Conservation (phyloP, 2,797 vertebrate genomes). For the Mormyrops attenuatus region DNA sequence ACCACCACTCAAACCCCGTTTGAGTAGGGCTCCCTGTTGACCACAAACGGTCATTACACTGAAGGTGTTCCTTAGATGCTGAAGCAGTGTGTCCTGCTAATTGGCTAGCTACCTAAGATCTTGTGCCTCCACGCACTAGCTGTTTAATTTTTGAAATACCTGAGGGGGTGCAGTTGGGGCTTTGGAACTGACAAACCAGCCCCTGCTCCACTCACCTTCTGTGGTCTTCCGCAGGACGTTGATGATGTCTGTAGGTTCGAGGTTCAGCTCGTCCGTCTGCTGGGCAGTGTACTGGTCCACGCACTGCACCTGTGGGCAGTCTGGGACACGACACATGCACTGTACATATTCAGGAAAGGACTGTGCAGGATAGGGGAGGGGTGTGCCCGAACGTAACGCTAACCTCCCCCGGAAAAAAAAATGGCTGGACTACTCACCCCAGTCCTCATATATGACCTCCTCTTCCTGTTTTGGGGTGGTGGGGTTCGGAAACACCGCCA, state of each 20-base stretch:
- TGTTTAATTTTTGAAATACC: neutral
- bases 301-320: slow-evolving; percentile 82
- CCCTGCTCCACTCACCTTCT: slow-evolving; percentile 61
- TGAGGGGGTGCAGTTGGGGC: neutral
- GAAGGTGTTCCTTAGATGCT: neutral
- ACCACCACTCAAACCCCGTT: neutral
- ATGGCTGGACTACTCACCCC: slow-evolving; percentile 53
- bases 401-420: neutral
- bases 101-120: neutral
- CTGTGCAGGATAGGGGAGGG: neutral
- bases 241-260: slow-evolving; percentile 69
- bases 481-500: slow-evolving; percentile 60
- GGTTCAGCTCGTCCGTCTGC: slow-evolving; percentile 70
- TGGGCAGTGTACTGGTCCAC: slow-evolving; percentile 65
- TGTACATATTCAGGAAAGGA: neutral
- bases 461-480: slow-evolving; percentile 42
- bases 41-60: neutral
- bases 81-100: neutral
- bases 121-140: neutral
- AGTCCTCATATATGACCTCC: slow-evolving; percentile 68
- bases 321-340: slow-evolving; percentile 47
- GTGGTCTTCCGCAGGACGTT: slow-evolving; percentile 74
- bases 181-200: too few species aligned
- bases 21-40: neutral
- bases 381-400: neutral